Evolutionary conservation across 2,888 invertebrate genomes (phyloP).

Genomic region (Agrochola macilenta): DNA sequence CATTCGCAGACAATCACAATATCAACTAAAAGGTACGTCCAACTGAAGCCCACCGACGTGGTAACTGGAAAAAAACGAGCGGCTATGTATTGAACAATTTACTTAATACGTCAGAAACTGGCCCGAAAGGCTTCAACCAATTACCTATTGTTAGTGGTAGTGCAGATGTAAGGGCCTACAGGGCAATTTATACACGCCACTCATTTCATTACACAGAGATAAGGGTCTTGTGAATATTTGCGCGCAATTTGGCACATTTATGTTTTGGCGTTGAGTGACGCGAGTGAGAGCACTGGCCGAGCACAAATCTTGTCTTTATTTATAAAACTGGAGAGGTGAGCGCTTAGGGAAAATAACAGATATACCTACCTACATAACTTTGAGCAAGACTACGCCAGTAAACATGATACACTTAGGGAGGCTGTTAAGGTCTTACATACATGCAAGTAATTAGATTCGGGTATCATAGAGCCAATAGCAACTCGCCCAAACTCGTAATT

Average conservation of each 20-base stretch:
- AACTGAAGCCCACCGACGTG: not conserved
- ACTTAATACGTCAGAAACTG: constrained; percentile 69
- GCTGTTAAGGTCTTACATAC: constrained; percentile 2
- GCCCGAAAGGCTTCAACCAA: constrained; percentile 69
- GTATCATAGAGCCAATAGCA: constrained; percentile 50
- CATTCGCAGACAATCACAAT: constrained; percentile 1
- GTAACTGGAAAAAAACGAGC: constrained; percentile 44
- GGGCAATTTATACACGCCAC: constrained; percentile 83
- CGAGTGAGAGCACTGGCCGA: constrained; percentile 43
- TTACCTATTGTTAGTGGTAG: constrained; percentile 78
- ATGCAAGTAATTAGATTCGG: constrained; percentile 52
- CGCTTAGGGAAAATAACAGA: constrained; percentile 11
- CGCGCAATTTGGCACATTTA: constrained; percentile 77
- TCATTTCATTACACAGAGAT: constrained; percentile 86
- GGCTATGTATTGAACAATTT: constrained; percentile 69
- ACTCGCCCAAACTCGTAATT: constrained; percentile 56
- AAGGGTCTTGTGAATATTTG: constrained; percentile 83
- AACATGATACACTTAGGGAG: not conserved
- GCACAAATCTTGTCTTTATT: constrained; percentile 55
- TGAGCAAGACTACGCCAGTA: not conserved
- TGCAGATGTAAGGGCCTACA: constrained; percentile 72
- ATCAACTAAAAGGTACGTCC: not conserved
- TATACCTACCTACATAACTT: not conserved
- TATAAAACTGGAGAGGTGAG: constrained; percentile 25
- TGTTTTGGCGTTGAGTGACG: constrained; percentile 62